phyloP scores from a whole-genome alignment of 2,888 invertebrate species.

The Leptarthrus brevirostris region DNA sequence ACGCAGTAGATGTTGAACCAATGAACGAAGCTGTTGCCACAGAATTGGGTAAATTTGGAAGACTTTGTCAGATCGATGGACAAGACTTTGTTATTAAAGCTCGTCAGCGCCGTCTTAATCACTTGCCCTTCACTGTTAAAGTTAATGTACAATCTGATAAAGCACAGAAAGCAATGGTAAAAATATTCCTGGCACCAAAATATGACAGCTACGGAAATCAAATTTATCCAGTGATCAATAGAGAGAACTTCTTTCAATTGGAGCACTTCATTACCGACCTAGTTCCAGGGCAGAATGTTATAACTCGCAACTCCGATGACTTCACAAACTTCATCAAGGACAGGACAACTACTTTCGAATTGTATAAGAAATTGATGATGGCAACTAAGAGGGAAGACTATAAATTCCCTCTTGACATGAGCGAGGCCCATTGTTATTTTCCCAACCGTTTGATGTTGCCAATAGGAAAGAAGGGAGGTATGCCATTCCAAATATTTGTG shows the following conservation, averaged over 20 bases:
- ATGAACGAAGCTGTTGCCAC: slow-evolving; percentile 65
- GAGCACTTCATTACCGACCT: slow-evolving; percentile 75
- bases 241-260: slow-evolving; percentile 75
- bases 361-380: slow-evolving; percentile 68
- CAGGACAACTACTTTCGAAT: slow-evolving; percentile 67
- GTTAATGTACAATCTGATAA: slow-evolving; percentile 72
- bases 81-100: slow-evolving; percentile 69
- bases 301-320: slow-evolving; percentile 73
- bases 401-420: slow-evolving; percentile 67
- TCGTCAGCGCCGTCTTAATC: slow-evolving; percentile 74
- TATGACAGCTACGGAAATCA: slow-evolving; percentile 71
- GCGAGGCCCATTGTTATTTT: slow-evolving; percentile 70
- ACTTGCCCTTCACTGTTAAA: slow-evolving; percentile 74
- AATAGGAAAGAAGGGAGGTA: slow-evolving; percentile 73
- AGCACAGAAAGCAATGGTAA: slow-evolving; percentile 72
- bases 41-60: slow-evolving; percentile 60
- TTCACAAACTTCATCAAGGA: slow-evolving; percentile 76
- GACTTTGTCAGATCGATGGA: slow-evolving; percentile 60
- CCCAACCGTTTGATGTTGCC: slow-evolving; percentile 75
- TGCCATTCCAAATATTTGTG: slow-evolving; percentile 73
- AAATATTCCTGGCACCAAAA: slow-evolving; percentile 79
- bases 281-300: slow-evolving; percentile 69
- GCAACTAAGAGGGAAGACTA: slow-evolving; percentile 67
- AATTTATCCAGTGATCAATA: slow-evolving; percentile 71
- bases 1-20: slow-evolving; percentile 63